These are phyloP conservation scores for Danio rerio DNA, from an alignment of 2,113 vertebrate species.

Conservation along the genomic window GRCz12tu NC_133186.1:29256001-29256500, in stretches of 20 bases:
- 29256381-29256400: conserved; percentile 72
- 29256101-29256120: neutral
- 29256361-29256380: neutral
- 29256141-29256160: neutral
- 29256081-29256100: conserved; percentile 4
- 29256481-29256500: neutral
- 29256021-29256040: neutral
- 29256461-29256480: neutral
- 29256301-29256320: neutral
- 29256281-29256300: conserved; percentile 16
- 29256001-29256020: neutral
- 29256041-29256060: conserved; percentile 1
- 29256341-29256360: neutral
- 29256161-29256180: conserved; percentile 10
- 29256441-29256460: conserved; percentile 79
- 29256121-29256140: neutral
- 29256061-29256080: conserved; percentile 15
- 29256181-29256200: conserved; percentile 21
- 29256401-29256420: conserved; percentile 94
- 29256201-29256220: conserved; percentile 17
- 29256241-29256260: conserved; percentile 20
- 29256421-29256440: conserved; percentile 97
- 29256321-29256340: neutral
- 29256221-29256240: conserved; percentile 2
- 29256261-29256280: neutral